Evolutionary conservation across 2,888 invertebrate genomes (phyloP).

Genomic region (Nemoura dubitans): DNA sequence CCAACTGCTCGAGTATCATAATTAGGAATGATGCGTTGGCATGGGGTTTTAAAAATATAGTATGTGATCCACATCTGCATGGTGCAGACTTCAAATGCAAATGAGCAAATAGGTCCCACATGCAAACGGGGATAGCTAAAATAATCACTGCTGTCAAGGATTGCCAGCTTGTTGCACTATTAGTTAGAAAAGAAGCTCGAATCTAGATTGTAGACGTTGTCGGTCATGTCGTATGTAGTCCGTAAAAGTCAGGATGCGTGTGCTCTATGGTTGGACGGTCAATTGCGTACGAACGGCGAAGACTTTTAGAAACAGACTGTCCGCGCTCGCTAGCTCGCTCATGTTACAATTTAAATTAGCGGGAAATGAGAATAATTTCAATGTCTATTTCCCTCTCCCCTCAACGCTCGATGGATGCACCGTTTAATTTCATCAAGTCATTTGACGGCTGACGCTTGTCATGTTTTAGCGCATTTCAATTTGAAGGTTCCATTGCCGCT

Average conservation of each 20-base stretch:
- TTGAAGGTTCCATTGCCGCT: neutral
- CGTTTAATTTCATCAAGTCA: neutral
- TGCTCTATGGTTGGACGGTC: slow-evolving; percentile 18
- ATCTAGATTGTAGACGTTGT: too few species aligned
- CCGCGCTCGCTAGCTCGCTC: neutral
- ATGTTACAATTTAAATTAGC: neutral
- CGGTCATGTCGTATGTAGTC: slow-evolving; percentile 26
- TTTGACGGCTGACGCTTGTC: neutral
- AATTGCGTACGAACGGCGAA: slow-evolving; percentile 14
- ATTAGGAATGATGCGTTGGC: too few species aligned
- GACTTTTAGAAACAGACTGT: neutral
- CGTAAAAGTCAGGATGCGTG: slow-evolving; percentile 39
- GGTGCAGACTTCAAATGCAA: too few species aligned
- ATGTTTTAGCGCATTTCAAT: neutral
- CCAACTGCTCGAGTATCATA: too few species aligned
- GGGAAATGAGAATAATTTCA: neutral
- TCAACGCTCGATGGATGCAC: neutral
- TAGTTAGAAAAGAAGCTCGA: too few species aligned
- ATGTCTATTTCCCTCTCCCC: neutral
- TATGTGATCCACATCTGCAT: too few species aligned
- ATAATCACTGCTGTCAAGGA: too few species aligned
- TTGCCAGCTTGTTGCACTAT: too few species aligned
- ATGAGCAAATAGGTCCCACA: too few species aligned
- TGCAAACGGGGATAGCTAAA: too few species aligned
- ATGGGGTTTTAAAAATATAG: too few species aligned